Base-by-base conservation (phyloP, 2,888 invertebrate genomes). In the Candidula unifasciata region DNA sequence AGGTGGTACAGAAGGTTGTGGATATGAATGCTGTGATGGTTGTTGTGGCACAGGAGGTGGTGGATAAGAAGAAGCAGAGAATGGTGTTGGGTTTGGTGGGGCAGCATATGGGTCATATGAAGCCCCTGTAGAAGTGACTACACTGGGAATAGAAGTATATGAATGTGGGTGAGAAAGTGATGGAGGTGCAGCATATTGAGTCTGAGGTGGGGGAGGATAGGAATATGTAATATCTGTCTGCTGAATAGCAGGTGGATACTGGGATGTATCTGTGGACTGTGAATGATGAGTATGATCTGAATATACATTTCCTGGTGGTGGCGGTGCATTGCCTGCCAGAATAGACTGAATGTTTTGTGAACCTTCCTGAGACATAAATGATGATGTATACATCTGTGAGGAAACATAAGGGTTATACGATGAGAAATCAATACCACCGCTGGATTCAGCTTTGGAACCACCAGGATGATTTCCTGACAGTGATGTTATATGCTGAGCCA, bases 281-380 rank as follows among this genome's bases (percentile, higher is more conserved):
- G 84, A 80, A 77, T 76, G 69, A 82, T 54, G 79, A 69, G 35
- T 66, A 68, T 35, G 81, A 74, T 71, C 74, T 79, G 44, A 82
- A 44, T 64, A 83, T 24, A 85, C 82, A 44, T 84, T 84, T n/a
- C 83, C 54, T 13, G 87, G 71, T n/a, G 74, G 71, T 3, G 44
- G 74, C 21, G 77, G 74, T 6, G 81, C 80, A 18, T 87, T 81
- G 16, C 90, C 90, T 35, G 91, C 91, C 81, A 93, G 90, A 52
- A 93, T 88, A 13, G 89, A 90, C 89, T 92, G 92, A 79, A 93
- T 91, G 69, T 90, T 90, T 86, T 92, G 91, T 33, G 90, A 90
- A 3, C 93, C 93, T 82, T 93, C 93, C 54, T 91, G 90, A 2
- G 91, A 91, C 92, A 93, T 89, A 87, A 93, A 93, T 8, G 93